Conservation (phyloP, 2,888 invertebrate species). For the Drosophila greeni region DNA sequence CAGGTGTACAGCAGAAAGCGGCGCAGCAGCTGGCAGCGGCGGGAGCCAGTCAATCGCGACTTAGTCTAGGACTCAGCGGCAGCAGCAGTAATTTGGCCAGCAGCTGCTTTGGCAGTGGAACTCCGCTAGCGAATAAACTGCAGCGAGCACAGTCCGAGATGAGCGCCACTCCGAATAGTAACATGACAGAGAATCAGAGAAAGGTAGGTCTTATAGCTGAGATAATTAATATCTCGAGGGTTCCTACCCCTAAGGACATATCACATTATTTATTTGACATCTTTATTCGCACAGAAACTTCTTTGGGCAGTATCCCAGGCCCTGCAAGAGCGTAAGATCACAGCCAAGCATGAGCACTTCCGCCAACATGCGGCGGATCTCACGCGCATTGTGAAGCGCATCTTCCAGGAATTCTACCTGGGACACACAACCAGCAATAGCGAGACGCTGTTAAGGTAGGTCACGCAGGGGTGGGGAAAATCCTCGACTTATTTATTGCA, state of each 20-base stretch:
- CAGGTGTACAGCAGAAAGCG: conserved; percentile 17
- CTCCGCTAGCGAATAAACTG: conserved; percentile 56
- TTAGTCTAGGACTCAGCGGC: conserved; percentile 49
- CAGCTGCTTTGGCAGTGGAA: conserved; percentile 31
- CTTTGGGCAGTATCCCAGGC: conserved; percentile 90
- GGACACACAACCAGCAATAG: conserved; percentile 86
- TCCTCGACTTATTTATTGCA: not conserved
- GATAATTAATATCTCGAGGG: no score
- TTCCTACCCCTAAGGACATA: not conserved
- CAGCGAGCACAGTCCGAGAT: conserved; percentile 71
- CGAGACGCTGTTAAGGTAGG: conserved; percentile 85
- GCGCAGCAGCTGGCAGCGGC: conserved; percentile 12
- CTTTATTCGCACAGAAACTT: conserved; percentile 82
- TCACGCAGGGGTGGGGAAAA: not conserved
- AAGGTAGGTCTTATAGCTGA: conserved; percentile 45
- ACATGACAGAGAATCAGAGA: conserved; percentile 77
- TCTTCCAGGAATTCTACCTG: conserved; percentile 81
- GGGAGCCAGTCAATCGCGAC: conserved; percentile 13
- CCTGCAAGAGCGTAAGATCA: conserved; percentile 85
- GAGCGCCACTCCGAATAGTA: conserved; percentile 56
- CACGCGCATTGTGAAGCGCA: conserved; percentile 84
- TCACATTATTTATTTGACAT: not conserved
- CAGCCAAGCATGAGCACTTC: conserved; percentile 83
- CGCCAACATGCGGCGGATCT: conserved; percentile 85
- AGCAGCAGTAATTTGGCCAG: conserved; percentile 49